Evolutionary conservation across 2,797 vertebrate genomes (phyloP), one percentile per base, ranked within the genome.

Genomic region (Acrocephalus scirpaceus): DNA sequence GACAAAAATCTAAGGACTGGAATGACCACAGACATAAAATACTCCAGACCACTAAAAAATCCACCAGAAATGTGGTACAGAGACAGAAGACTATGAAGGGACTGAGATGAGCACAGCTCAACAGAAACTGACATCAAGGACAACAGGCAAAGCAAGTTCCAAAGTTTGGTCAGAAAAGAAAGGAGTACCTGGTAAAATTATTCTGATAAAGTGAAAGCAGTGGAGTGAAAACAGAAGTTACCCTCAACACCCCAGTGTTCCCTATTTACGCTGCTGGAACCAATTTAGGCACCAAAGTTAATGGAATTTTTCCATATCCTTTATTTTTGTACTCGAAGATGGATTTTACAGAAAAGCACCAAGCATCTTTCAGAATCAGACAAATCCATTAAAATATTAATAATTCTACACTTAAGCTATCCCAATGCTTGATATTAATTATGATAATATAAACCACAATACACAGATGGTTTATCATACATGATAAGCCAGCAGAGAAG

Each of bases 231-330:
- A 30, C 5, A 50, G 23, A 70, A 85, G 36, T 23, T n/a, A 85
- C 1, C 20, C 3, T 1, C 0, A 1, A 2, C 2, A 22, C 4
- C 10, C 4, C 25, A 0, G 4, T 45, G 14, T 23, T 76, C 38
- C 64, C 10, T 27, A 70, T 51, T 66, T 66, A 79, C 4, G 10
- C 14, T 48, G 34, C 15, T 5, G 1, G 16, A 88, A 66, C 16
- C 67, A 88, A 53, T 42, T 18, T 7, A 79, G 67, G 23, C 16
- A 62, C 5, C 19, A 25, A 74, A 90, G 19, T 60, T 27, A 58
- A 88, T 11, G 17, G 13, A 6, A 14, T 40, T 78, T 80, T 81
- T 11, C 38, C 21, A 67, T 3, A 82, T 26, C 53, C 44, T 77
- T 62, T 72, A 34, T 20, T 90, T 90, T 80, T 38, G 7, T 36